These are phyloP conservation scores for Bombus confusus DNA, from an alignment of 1,140 invertebrate genomes.

Conservation along the genomic window DNA sequence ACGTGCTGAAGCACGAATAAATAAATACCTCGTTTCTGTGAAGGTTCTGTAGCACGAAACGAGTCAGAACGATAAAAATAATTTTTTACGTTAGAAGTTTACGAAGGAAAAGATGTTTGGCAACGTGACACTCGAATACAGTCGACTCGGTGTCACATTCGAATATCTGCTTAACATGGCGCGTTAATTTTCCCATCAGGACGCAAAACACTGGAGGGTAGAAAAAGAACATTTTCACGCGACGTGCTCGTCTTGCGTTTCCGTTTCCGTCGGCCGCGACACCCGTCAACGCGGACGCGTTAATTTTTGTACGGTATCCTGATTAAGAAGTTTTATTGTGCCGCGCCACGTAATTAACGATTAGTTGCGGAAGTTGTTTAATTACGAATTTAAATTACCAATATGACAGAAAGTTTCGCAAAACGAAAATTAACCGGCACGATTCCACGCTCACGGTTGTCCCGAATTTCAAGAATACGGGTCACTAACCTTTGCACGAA, in stretches of 20 bases:
- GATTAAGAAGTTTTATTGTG: conserved; percentile 38
- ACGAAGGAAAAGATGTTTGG: not conserved
- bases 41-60: too few species aligned
- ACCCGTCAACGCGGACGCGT: conserved; percentile 26
- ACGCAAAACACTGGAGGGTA: not conserved
- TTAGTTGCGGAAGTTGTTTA: conserved; percentile 48
- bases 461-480: not conserved
- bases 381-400: conserved; percentile 52
- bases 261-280: not conserved
- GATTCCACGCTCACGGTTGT: conserved; percentile 19
- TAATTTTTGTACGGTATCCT: conserved; percentile 22
- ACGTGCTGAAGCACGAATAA: too few species aligned
- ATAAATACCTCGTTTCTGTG: too few species aligned
- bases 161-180: not conserved
- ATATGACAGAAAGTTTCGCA: conserved; percentile 36
- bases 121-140: not conserved
- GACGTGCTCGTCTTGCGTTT: not conserved
- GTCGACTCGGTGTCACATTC: not conserved
- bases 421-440: conserved; percentile 29
- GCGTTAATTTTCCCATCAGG: conserved; percentile 28
- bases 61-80: too few species aligned
- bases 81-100: too few species aligned
- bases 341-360: conserved; percentile 46
- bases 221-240: not conserved
- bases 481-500: not conserved